Base-by-base conservation (phyloP, 2,888 invertebrate species). In the Scotopteryx bipunctaria region DNA sequence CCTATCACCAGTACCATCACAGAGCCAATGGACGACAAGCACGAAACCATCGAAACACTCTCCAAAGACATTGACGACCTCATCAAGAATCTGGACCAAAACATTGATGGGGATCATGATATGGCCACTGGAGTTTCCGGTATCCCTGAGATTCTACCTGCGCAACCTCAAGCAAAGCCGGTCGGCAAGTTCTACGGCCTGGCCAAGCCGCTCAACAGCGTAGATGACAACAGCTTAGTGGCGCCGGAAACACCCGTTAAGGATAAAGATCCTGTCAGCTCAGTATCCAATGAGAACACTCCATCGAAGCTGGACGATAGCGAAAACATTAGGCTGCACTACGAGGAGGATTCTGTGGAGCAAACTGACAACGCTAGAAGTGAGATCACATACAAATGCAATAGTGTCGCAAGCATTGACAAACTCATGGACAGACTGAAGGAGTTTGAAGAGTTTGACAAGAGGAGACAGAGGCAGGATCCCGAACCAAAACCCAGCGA, bases 371-470 rank as follows among this genome's bases (percentile, higher is more conserved):
- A 69, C 13, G 65, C 69, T 4, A 82, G 81, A 59, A 78, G 73
- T 52, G 87, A 86, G 48, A 76, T 84, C 50, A 70, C 83, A 17
- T 89, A 80, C 59, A 88, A 86, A 61, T 78, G 79, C 53, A 81
- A 73, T 25, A 68, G 82, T 33, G 85, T 86, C 13, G 86, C 89
- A 9, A 89, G 87, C 61, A 91, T 91, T 66, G 91, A 90, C 56
- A 91, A 89, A 60, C 73, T 91, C 17, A 91, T 91, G 85, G 89
- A 89, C 44, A 84, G 90, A 66, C 76, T 91, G 40, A 91, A 89
- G 68, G 88, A 83, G 55, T 91, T 91, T 65, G 91, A 90, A 64
- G 91, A 90, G 62, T 83, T 88, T 52, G 89, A 89, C 66, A 91
- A 86, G 67, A 85, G 83, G 68, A 78, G 90, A 61, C 90, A 91